Evolutionary conservation across 2,797 vertebrate species (phyloP), one percentile per base, ranked within the genome.

Genomic region (Nyctalus aviator): DNA sequence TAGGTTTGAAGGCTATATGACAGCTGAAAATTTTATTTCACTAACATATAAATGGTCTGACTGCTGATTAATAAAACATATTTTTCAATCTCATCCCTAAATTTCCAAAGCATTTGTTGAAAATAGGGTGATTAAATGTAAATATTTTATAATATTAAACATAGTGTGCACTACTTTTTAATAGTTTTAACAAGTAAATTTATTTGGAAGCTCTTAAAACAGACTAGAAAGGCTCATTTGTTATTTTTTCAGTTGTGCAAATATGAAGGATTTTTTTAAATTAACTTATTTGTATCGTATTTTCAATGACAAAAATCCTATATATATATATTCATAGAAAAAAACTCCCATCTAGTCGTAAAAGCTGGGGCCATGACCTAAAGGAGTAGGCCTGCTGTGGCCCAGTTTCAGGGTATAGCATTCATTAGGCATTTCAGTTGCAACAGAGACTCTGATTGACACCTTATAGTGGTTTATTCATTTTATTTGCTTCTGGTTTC

Each of bases 91-190:
- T 86, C 37, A 84, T 59, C 14, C 4, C 17, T 1, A 76, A 8
- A 37, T 84, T 87, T n/a, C 20, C 32, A 93, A 87, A 95, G 8
- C 48, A 75, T 79, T 91, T 91, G 23, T 77, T 85, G 35, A 88
- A 93, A 82, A 73, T 32, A 48, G 0, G 2, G 53, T 66, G n/a
- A 72, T 20, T 20, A 88, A 82, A 59, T 68, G 12, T 62, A 20
- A 53, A 68, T 83, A 86, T 95, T 81, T 15, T 32, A 20, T 81
- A 53, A 62, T 37, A 15, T 69, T 86, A 91, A 55, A 14, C 14
- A 32, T 7, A 79, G 18, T 35, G 48, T 23, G 20, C 75, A 8
- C 44, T 55, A n/a, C 8, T n/a, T 79, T 57, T 86, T 72, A 57
- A 84, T n/a, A 50, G 44, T 91, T 91, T 72, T 88, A 84, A 75